Evolutionary conservation across 2,113 vertebrate species (phyloP).

Genomic region (Lynx canadensis): DNA sequence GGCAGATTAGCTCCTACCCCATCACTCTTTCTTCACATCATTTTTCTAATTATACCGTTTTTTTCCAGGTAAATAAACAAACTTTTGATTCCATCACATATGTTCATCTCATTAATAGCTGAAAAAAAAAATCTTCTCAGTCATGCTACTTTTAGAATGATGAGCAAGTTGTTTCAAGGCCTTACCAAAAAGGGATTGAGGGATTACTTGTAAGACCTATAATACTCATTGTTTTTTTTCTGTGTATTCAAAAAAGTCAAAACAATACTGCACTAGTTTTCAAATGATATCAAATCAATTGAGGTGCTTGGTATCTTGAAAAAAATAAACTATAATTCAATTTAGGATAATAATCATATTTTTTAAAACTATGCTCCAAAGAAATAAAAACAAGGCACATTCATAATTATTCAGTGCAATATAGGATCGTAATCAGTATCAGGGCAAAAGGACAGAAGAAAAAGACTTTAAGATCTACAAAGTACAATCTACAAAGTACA

Average conservation of each 20-base stretch:
- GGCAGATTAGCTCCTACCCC: not conserved
- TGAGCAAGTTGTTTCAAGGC: conserved; percentile 10
- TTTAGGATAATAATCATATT: not conserved
- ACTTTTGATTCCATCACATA: not conserved
- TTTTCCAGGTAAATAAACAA: not conserved
- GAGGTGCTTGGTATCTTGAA: not conserved
- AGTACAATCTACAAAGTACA: not conserved
- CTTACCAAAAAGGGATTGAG: not conserved
- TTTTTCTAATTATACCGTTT: conserved; percentile 10
- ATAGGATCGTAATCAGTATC: not conserved
- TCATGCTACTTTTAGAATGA: not conserved
- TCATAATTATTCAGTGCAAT: not conserved
- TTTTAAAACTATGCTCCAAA: not conserved
- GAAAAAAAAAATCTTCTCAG: not conserved
- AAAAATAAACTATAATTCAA: conserved; percentile 37
- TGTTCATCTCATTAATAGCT: conserved; percentile 26
- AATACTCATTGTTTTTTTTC: not conserved
- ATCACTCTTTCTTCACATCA: not conserved
- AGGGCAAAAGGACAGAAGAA: not conserved
- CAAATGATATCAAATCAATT: conserved; percentile 24
- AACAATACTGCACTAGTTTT: not conserved
- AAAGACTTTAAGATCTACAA: not conserved
- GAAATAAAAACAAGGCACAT: not conserved
- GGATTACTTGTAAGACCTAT: not conserved
- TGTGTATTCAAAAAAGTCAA: conserved; percentile 23